A percentile compares a stretch with the other conserved stretches of the same genome.
phyloP scores from a whole-genome alignment of 1,140 invertebrate species.

The Hylaeus volcanicus region DNA sequence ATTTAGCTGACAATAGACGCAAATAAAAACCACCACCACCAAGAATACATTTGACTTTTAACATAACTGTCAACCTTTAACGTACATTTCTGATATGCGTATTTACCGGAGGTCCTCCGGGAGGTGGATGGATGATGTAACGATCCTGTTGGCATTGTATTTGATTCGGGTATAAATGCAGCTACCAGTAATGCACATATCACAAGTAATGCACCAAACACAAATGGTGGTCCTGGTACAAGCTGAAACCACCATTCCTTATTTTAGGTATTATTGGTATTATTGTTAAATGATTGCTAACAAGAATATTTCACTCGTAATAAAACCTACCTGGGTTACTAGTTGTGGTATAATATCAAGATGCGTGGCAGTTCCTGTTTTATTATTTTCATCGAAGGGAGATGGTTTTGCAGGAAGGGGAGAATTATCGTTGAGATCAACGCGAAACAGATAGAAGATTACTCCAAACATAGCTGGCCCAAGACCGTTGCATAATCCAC shows the following conservation, averaged over 20 bases:
- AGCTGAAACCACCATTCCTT: constrained; percentile 81
- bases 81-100: constrained; percentile 81
- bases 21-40: constrained; percentile 77
- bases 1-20: background rate
- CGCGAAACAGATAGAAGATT: constrained; percentile 99
- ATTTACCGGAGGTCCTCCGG: constrained; percentile 80
- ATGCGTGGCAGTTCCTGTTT: constrained; percentile 77
- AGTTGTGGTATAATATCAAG: constrained; percentile 82
- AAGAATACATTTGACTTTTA: constrained; percentile 76
- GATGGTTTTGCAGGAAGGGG: constrained; percentile 75
- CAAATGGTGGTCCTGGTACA: constrained; percentile 99
- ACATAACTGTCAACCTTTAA: constrained; percentile 79
- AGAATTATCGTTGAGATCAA: constrained; percentile 93
- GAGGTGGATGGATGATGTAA: constrained; percentile 79
- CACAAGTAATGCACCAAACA: constrained; percentile 98
- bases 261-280: background rate
- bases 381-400: constrained; percentile 77
- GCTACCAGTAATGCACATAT: constrained; percentile 96
- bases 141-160: constrained; percentile 78
- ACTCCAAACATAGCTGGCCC: constrained; percentile 95
- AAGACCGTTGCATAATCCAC: constrained; percentile 93
- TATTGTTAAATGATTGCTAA: too few species aligned
- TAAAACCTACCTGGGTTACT: constrained; percentile 34
- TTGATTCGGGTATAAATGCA: constrained; percentile 92
- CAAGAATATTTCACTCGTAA: background rate